Conservation (phyloP, 1,140 invertebrate genomes). For the Maconellicoccus hirsutus region DNA sequence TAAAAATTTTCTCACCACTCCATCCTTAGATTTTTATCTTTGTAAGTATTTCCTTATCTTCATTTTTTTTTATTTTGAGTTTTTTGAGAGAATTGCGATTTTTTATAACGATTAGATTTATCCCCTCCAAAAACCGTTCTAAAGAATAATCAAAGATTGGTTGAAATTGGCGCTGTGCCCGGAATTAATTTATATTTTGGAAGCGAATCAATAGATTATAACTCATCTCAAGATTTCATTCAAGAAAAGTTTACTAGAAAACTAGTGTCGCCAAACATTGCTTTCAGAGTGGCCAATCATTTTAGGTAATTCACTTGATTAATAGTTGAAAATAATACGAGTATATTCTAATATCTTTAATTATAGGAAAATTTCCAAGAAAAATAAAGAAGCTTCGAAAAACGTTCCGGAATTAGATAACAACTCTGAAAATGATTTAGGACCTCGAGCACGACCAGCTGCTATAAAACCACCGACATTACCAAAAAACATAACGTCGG, state of each 20-base stretch:
- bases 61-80: conserved; percentile 23
- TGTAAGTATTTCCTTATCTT: conserved; percentile 44
- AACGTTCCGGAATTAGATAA: not conserved
- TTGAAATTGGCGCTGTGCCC: conserved; percentile 59
- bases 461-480: not conserved
- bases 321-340: not conserved
- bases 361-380: not conserved
- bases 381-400: not conserved
- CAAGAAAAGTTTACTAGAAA: not conserved
- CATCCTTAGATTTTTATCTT: conserved; percentile 51
- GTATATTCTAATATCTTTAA: not conserved
- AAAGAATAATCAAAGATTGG: conserved; percentile 41
- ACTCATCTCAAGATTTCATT: not conserved
- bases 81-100: conserved; percentile 20
- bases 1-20: conserved; percentile 47
- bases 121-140: conserved; percentile 59
- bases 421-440: not conserved
- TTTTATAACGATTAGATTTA: conserved; percentile 44
- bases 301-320: not conserved
- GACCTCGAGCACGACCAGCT: not conserved
- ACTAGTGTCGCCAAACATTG: not conserved
- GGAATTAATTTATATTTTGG: conserved; percentile 16
- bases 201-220: not conserved
- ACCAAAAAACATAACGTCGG: not conserved
- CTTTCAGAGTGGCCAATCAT: not conserved